These are phyloP conservation scores for Dreissena polymorpha DNA, from an alignment of 1,140 invertebrate genomes.

Conservation along the genomic window DNA sequence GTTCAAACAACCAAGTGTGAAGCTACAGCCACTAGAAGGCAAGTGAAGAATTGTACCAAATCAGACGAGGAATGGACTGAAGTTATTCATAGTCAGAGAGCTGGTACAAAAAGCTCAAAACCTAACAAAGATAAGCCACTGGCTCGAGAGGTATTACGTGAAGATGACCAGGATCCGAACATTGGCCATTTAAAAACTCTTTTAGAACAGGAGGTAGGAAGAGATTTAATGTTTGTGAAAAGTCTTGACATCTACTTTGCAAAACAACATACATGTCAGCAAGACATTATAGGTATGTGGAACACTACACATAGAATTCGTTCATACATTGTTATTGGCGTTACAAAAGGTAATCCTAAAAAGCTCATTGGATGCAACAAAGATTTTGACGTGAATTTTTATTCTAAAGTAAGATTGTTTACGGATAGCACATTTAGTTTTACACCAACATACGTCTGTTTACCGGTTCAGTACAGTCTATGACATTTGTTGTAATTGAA, in stretches of 20 bases:
- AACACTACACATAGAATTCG: constrained; percentile 6
- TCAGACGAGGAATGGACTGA: no score
- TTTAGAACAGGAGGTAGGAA: background rate
- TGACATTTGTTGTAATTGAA: background rate
- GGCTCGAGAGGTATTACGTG: no score
- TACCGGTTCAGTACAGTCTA: background rate
- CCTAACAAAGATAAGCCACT: no score
- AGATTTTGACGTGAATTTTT: background rate
- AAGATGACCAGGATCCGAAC: no score
- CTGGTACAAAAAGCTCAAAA: no score
- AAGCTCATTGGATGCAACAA: background rate
- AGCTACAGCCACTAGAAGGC: no score
- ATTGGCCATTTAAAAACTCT: background rate
- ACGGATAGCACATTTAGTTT: background rate
- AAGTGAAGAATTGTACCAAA: no score
- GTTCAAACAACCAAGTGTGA: no score
- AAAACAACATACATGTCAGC: background rate
- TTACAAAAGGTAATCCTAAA: background rate
- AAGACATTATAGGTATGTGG: constrained; percentile 13
- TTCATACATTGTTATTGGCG: constrained; percentile 5
- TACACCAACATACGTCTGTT: background rate
- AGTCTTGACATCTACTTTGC: background rate
- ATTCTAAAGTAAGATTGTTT: background rate
- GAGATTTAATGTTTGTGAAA: background rate
- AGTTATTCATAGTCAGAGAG: no score